These are phyloP conservation scores for Clavelina lepadiformis DNA, from an alignment of 23 tunicate species.

Conservation along the genomic window DNA sequence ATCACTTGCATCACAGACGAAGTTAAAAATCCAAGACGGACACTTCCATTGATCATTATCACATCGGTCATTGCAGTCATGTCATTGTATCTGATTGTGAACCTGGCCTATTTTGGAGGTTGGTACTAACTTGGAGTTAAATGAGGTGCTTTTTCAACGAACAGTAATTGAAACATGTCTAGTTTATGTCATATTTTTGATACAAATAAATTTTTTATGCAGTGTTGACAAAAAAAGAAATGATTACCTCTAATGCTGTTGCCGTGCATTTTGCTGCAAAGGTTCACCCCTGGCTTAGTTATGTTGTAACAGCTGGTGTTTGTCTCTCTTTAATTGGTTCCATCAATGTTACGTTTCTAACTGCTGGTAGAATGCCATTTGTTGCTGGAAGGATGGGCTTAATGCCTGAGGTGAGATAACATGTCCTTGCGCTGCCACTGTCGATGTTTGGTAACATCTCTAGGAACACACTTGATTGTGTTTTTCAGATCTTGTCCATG, in stretches of 20 bases:
- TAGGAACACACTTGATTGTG: neutral
- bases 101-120: conserved; percentile 84
- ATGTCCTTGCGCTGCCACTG: neutral
- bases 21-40: conserved; percentile 76
- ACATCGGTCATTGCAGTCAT: conserved; percentile 53
- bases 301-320: conserved; percentile 74
- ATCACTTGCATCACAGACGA: conserved; percentile 83
- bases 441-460: neutral
- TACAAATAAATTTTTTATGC: neutral
- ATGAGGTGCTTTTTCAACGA: neutral
- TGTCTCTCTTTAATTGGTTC: conserved; percentile 92
- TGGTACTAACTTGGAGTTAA: conserved; percentile 1
- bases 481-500: conserved; percentile 73
- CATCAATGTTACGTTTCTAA: conserved; percentile 52
- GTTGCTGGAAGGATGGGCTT: conserved; percentile 83
- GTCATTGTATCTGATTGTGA: conserved; percentile 61
- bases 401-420: conserved; percentile 75
- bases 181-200: neutral
- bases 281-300: conserved; percentile 62
- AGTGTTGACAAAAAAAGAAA: conserved; percentile 76
- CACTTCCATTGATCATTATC: conserved; percentile 64
- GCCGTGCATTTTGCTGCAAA: conserved; percentile 73
- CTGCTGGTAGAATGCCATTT: conserved; percentile 77
- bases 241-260: conserved; percentile 72
- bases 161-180: neutral